phyloP scores from a whole-genome alignment of 2,113 vertebrate species.

The Epinephelus moara region DNA sequence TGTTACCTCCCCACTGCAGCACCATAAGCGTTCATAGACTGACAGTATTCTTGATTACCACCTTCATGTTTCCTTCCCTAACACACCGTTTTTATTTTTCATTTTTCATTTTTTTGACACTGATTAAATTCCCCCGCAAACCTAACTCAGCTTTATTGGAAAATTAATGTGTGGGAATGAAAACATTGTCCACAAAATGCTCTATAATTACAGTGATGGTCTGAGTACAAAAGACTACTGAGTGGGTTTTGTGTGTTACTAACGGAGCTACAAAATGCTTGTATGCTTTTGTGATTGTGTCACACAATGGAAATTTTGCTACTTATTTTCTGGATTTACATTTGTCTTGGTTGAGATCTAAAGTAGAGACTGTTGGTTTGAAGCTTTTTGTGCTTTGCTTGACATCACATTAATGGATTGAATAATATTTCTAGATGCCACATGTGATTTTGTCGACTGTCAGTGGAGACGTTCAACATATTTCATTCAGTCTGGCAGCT shows the following conservation, averaged over 20 bases:
- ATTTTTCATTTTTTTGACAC: slow-evolving; percentile 51
- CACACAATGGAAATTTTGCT: background rate
- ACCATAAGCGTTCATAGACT: background rate
- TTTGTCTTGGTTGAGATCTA: background rate
- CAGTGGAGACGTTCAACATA: background rate
- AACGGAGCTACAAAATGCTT: slow-evolving; percentile 15
- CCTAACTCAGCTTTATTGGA: slow-evolving; percentile 71
- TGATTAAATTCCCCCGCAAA: slow-evolving; percentile 62
- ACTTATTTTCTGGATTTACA: slow-evolving; percentile 7
- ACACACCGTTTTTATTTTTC: slow-evolving; percentile 38
- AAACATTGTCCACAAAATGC: slow-evolving; percentile 64
- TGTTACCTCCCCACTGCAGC: background rate
- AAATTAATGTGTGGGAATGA: slow-evolving; percentile 72
- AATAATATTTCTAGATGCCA: background rate
- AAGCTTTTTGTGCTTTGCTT: background rate
- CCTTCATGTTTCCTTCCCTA: slow-evolving; percentile 15
- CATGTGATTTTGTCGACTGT: background rate
- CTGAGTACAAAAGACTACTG: slow-evolving; percentile 39
- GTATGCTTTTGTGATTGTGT: background rate
- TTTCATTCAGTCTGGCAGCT: background rate
- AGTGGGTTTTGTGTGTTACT: slow-evolving; percentile 28
- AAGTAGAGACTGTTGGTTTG: slow-evolving; percentile 9
- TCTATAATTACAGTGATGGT: slow-evolving; percentile 66
- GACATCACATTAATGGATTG: slow-evolving; percentile 8
- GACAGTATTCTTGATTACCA: slow-evolving; percentile 48